Evolutionary conservation across 2,113 vertebrate genomes (phyloP), one percentile per base, ranked within the genome.

Genomic region (Nycticebus coucang): DNA sequence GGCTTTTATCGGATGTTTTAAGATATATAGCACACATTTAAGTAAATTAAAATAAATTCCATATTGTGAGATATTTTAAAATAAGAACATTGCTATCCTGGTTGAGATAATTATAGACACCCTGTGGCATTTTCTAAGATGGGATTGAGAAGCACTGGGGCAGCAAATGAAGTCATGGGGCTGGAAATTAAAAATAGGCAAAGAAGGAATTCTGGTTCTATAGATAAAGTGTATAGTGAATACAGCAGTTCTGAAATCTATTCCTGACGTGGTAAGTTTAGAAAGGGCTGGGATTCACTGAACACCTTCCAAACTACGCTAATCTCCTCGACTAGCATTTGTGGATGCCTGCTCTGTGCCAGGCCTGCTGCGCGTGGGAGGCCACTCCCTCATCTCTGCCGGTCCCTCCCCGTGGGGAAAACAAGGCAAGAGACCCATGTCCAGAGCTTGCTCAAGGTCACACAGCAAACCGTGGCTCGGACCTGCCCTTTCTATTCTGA

Each of bases 21-120:
- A 94, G 83, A 96, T 83, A 85, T 37, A 62, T 82, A 94, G 83
- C 80, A 88, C 28, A 75, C 95, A 91, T 74, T 87, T 91, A 88
- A 89, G 86, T 69, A 53, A 89, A 94, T 97, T 95, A 86, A 95
- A 94, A 96, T 96, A 84, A 96, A 95, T 90, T 83, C 93, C 33
- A 77, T 83, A 89, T 75, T 82, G 41, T 78, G 82, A 86, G 68
- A 35, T 18, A 79, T 80, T 86, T 88, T 94, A 96, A 95, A 97
- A 96, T 93, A 90, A 93, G 91, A 92, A 77, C 91, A 93, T 66
- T 88, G 79, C 85, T 79, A 24, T 86, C 57, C 35, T 95, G 59
- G 33, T 82, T 22, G 64, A 90, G 79, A 84, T 96, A 72, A 86
- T 91, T 89, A 84, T 71, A 96, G 79, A 89, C 64, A 80, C 72